A percentile compares a stretch with the other conserved stretches of the same genome.
Conservation (phyloP, 2,113 vertebrate species). For the Urocitellus parryii region DNA sequence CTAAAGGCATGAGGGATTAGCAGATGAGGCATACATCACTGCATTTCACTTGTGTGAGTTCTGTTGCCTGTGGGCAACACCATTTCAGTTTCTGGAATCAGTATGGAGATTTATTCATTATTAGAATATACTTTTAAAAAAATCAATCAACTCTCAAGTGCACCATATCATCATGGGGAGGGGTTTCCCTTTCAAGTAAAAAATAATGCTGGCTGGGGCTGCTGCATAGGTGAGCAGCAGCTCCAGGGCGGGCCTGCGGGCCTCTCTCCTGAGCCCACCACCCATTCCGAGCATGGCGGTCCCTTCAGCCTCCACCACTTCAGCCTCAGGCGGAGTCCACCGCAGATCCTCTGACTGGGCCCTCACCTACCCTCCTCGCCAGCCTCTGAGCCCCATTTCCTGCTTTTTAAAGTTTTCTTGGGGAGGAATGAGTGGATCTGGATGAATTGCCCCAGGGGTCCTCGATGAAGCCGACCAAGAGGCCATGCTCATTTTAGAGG, state of each 20-base stretch:
- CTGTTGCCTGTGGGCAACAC: no score
- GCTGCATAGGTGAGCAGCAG: no score
- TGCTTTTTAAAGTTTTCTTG: conserved; percentile 55
- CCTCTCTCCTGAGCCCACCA: conserved; percentile 45
- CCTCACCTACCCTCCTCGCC: neutral
- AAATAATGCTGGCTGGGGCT: neutral
- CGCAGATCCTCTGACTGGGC: conserved; percentile 73
- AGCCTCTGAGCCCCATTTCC: conserved; percentile 66
- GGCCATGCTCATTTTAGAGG: conserved; percentile 60
- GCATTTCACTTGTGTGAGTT: no score
- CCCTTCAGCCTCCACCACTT: conserved; percentile 41
- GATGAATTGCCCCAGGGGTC: conserved; percentile 55
- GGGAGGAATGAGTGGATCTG: conserved; percentile 23
- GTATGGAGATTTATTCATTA: no score
- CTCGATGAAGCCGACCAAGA: conserved; percentile 51
- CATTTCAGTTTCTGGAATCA: no score
- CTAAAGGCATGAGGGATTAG: no score
- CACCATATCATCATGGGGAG: no score
- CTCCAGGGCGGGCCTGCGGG: conserved; percentile 2
- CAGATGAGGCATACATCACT: no score
- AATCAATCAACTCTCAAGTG: no score
- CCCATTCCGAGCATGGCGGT: neutral
- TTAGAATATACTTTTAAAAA: no score
- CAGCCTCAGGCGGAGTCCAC: conserved; percentile 39
- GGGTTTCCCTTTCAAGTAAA: no score